These are phyloP conservation scores for Bembecia ichneumoniformis DNA, from an alignment of 2,888 invertebrate species.

Conservation along the genomic window DNA sequence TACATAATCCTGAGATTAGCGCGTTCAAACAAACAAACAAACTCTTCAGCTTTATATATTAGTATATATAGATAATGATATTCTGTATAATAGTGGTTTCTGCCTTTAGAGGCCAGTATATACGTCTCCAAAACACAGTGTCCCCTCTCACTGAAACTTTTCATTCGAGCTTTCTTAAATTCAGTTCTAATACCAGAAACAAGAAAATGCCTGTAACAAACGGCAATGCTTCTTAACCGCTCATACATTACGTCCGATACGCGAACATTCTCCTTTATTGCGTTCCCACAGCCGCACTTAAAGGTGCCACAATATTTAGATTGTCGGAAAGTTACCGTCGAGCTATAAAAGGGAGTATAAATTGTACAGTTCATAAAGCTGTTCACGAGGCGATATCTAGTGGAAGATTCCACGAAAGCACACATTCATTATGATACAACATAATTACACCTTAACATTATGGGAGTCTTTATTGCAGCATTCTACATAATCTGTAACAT, in stretches of 20 bases:
- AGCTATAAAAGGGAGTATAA: slow-evolving; percentile 18
- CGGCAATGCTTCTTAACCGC: background rate
- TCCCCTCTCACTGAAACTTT: too few species aligned
- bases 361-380: slow-evolving; percentile 13
- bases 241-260: slow-evolving; percentile 5
- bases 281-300: slow-evolving; percentile 9
- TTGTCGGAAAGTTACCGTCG: slow-evolving; percentile 12
- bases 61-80: too few species aligned
- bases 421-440: background rate
- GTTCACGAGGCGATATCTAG: slow-evolving; percentile 2
- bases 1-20: too few species aligned
- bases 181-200: too few species aligned
- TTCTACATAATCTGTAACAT: too few species aligned
- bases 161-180: too few species aligned
- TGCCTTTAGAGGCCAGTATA: too few species aligned
- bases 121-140: too few species aligned
- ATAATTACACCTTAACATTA: slow-evolving; percentile 11
- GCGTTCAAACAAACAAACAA: too few species aligned
- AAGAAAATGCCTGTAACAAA: background rate
- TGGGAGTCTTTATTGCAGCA: too few species aligned
- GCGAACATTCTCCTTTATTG: slow-evolving; percentile 8
- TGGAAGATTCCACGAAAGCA: slow-evolving; percentile 4
- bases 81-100: too few species aligned
- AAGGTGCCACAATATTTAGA: slow-evolving; percentile 11
- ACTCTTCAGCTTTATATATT: too few species aligned